Evolutionary conservation across 1,140 invertebrate species (phyloP).

Genomic region (Nasonia longicornis): DNA sequence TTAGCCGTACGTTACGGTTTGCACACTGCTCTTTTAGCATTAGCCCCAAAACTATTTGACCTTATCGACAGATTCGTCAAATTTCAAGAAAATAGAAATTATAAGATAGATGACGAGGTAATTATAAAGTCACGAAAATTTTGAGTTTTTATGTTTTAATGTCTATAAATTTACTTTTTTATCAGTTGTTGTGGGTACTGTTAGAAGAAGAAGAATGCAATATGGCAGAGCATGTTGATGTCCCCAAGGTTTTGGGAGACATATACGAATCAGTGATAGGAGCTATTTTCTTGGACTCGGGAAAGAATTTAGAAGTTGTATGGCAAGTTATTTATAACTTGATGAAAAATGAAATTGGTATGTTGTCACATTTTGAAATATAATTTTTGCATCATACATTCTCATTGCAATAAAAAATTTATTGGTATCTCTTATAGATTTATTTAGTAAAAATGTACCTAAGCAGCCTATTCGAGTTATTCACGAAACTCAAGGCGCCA

Average conservation of each 20-base stretch:
- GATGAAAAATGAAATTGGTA: slow-evolving; percentile 80
- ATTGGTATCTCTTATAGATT: slow-evolving; percentile 63
- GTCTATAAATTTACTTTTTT: neutral
- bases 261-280: slow-evolving; percentile 93
- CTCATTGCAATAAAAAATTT: neutral
- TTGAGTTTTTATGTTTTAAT: neutral
- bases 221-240: slow-evolving; percentile 82
- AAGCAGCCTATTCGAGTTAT: slow-evolving; percentile 90
- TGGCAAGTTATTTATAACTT: slow-evolving; percentile 87
- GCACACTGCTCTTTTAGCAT: slow-evolving; percentile 78
- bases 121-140: slow-evolving; percentile 47
- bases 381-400: neutral
- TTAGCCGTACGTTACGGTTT: slow-evolving; percentile 87
- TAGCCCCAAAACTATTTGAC: slow-evolving; percentile 75
- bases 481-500: slow-evolving; percentile 77
- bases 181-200: slow-evolving; percentile 69
- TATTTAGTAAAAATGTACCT: slow-evolving; percentile 85
- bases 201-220: slow-evolving; percentile 77
- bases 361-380: slow-evolving; percentile 23
- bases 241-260: slow-evolving; percentile 95
- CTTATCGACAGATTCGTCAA: slow-evolving; percentile 84
- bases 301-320: slow-evolving; percentile 80
- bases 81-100: slow-evolving; percentile 80
- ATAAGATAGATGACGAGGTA: slow-evolving; percentile 75
- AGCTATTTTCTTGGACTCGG: slow-evolving; percentile 91